Base-by-base conservation (phyloP, 2,888 invertebrate species). In the Xanthorhoe designata region DNA sequence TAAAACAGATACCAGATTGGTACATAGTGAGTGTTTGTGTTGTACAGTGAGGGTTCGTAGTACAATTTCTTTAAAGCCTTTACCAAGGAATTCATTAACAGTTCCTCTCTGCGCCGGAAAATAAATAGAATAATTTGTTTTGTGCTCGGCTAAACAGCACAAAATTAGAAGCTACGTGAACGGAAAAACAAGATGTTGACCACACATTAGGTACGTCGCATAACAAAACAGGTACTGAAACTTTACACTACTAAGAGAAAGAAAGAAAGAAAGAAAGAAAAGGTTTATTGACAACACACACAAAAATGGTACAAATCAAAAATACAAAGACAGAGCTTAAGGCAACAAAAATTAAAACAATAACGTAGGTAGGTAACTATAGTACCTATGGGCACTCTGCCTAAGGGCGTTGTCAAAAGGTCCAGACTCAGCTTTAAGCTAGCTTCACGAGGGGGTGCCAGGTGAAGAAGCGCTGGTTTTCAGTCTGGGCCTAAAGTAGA, bases 61-160 rank as follows among this genome's bases (percentile, higher is more conserved):
- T n/a, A 51, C 24, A 10, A 51, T 51, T 51, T 51, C 51, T 51
- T 53, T 8, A n/a, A n/a, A 32, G 53, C 64, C 35, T 64, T 64
- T 59, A 38, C 59, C 59, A 50, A 59, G 64, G 49, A 64, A 59
- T 59, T 64, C 58, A 59, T 64, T 64, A 54, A 64, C 53, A 38
- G 64, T 59, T 59, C 35, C 50, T 38, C 52, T 63, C 42, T 54
- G 29, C 53, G 3, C 62, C 42, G 54, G 17, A 42, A 47, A 64
- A 59, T 49, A 54, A 64, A 63, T 57, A 57, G 59, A 59, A 64
- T 54, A 64, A 64, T 64, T 59, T 59, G 58, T 53, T 59, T 38
- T 54, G 54, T 38, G 52, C 45, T 42, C 57, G 29, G 29, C 63
- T 53, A 53, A 64, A 59, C 54, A 38, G 54, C 15, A 42, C 24